Base-by-base conservation (phyloP, 2,888 invertebrate species). In the Camponotus fellah region DNA sequence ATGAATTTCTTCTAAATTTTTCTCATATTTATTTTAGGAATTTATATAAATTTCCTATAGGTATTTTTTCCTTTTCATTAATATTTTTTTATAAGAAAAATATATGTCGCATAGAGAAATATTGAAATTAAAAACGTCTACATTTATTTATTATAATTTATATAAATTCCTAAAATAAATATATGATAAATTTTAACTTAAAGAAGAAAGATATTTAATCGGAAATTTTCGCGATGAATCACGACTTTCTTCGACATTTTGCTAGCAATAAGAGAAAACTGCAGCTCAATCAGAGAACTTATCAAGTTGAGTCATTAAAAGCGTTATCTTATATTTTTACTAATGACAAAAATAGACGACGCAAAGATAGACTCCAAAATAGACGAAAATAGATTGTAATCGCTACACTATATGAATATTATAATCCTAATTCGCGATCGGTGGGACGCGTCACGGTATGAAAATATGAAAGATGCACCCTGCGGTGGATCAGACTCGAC, bases 371-470 rank as follows among this genome's bases (percentile, higher is more conserved):
- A 60, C 26, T 26, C 9, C 9, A 12, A 8, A 17, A 10, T 26
- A n/a, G 32, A 12, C 21, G 12, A 43, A 26, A 62, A 43, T 66
- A 4, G 40, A n/a, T 1, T 17, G 2, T 12, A 49, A 10, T 9
- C 32, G 10, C 1, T 12, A n/a, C 17, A 26, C 32, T 58, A 56
- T 56, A 66, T 66, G 53, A 77, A 68, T 56, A 53, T 65, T 40
- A 65, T 46, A 65, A 37, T 53, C 17, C 49, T 53, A n/a, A 53
- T 53, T n/a, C 74, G 86, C 72, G 79, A 76, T 56, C 71, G 43
- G n/a, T 83, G 74, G 76, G 85, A 84, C 83, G 83, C 69, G 83
- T 85, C 84, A 87, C 12, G 46, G 32, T 43, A 56, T 62, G 34
- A 53, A 66, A 53, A n/a, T 43, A 26, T 68, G 69, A 75, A 69